Percentiles rank a stretch among this genome's conserved stretches.
Evolutionary conservation across 2,888 invertebrate genomes (phyloP).

Genomic region (Thyatira batis): DNA sequence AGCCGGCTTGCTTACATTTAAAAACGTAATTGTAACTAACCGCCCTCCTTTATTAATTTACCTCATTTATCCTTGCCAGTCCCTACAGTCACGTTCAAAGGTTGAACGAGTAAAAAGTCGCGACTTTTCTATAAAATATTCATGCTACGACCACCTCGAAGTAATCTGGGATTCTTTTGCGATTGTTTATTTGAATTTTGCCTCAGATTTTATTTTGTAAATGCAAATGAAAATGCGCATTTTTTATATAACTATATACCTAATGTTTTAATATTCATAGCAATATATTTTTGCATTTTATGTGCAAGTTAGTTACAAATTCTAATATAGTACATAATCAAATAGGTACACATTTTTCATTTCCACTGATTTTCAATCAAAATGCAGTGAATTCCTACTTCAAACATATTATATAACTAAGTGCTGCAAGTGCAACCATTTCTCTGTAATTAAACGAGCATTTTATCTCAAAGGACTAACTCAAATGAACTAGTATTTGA

Average conservation of each 20-base stretch:
- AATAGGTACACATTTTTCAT: not conserved
- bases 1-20: slow-evolving; percentile 78
- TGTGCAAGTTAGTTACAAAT: not conserved
- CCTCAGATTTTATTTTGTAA: not conserved
- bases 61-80: slow-evolving; percentile 70
- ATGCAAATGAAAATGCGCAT: no score
- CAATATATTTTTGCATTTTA: no score
- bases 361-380: not conserved
- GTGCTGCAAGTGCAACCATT: slow-evolving; percentile 7
- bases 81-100: slow-evolving; percentile 58
- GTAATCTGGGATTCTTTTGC: slow-evolving; percentile 33
- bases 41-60: slow-evolving; percentile 80
- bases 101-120: slow-evolving; percentile 55
- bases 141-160: slow-evolving; percentile 50
- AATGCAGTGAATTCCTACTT: not conserved
- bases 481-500: slow-evolving; percentile 47
- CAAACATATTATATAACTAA: not conserved
- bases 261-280: no score
- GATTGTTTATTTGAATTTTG: slow-evolving; percentile 44
- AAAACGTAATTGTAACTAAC: slow-evolving; percentile 82
- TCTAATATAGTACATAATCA: no score
- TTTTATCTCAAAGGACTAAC: slow-evolving; percentile 21
- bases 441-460: slow-evolving; percentile 23
- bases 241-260: not conserved
- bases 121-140: slow-evolving; percentile 66